These are phyloP conservation scores for Callinectes sapidus DNA, from an alignment of 2,888 invertebrate species.

Conservation along the genomic window DNA sequence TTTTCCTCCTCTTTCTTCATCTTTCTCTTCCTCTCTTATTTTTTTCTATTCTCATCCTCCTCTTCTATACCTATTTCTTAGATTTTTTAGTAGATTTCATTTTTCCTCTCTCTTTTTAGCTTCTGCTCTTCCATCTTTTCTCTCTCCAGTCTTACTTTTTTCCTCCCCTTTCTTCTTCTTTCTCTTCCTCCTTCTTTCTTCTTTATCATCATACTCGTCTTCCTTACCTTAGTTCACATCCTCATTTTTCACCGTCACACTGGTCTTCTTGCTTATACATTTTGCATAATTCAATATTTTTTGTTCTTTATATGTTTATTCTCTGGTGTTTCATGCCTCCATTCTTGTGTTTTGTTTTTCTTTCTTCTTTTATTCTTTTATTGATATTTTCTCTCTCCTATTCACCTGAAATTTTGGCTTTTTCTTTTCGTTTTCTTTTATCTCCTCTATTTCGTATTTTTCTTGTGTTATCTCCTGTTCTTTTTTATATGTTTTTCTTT, in stretches of 20 bases:
- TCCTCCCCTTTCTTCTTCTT: background rate
- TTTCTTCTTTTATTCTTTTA: background rate
- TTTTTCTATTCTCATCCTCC: background rate
- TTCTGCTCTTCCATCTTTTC: no score
- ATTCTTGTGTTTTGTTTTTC: background rate
- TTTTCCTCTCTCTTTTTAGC: no score
- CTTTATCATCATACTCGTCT: no score
- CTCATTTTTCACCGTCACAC: background rate
- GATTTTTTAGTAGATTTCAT: constrained; percentile 16
- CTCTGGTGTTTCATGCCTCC: background rate
- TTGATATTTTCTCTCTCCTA: no score
- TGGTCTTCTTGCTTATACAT: background rate
- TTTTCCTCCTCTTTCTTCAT: background rate
- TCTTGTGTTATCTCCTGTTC: no score
- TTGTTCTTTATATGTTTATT: background rate
- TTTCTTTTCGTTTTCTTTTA: no score
- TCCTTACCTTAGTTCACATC: background rate
- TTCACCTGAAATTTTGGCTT: no score
- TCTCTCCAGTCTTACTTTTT: background rate
- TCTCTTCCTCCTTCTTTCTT: no score
- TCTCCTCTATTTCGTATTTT: no score
- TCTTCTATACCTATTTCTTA: background rate
- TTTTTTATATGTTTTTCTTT: no score
- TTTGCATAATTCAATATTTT: background rate
- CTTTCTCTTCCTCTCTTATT: background rate